A percentile compares a stretch with the other conserved stretches of the same genome.
Conservation (phyloP, 2,888 invertebrate genomes). For the Dione juno region DNA sequence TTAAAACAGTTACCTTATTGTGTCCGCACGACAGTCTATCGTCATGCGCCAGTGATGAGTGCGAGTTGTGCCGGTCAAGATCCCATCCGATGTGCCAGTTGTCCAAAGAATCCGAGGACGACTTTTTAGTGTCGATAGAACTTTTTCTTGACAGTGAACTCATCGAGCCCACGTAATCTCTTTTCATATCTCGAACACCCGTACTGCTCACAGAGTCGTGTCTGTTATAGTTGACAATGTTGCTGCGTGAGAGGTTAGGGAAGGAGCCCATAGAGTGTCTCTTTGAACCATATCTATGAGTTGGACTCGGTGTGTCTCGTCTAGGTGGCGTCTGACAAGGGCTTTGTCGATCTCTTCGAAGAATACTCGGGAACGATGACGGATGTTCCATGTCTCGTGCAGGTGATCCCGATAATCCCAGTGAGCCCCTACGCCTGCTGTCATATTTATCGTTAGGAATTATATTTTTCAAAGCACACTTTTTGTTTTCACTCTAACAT, state of each 20-base stretch:
- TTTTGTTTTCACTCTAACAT: slow-evolving; percentile 35
- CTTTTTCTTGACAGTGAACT: slow-evolving; percentile 78
- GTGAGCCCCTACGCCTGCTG: slow-evolving; percentile 84
- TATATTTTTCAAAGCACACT: slow-evolving; percentile 23
- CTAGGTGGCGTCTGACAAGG: slow-evolving; percentile 77
- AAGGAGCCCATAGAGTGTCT: slow-evolving; percentile 77
- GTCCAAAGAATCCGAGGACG: slow-evolving; percentile 89
- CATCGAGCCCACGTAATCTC: slow-evolving; percentile 80
- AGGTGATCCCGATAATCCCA: slow-evolving; percentile 83
- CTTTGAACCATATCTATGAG: slow-evolving; percentile 66
- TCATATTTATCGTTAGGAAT: slow-evolving; percentile 34
- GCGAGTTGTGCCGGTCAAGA: slow-evolving; percentile 85
- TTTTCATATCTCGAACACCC: slow-evolving; percentile 76
- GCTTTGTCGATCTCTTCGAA: slow-evolving; percentile 84
- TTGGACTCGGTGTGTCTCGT: slow-evolving; percentile 78
- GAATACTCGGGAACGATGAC: slow-evolving; percentile 87
- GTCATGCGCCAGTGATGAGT: slow-evolving; percentile 84
- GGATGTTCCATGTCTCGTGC: slow-evolving; percentile 87
- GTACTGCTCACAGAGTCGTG: slow-evolving; percentile 71
- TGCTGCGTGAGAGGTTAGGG: slow-evolving; percentile 69
- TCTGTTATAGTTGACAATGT: slow-evolving; percentile 72
- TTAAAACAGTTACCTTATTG: slow-evolving; percentile 67
- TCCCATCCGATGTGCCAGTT: slow-evolving; percentile 88
- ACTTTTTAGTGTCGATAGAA: slow-evolving; percentile 77
- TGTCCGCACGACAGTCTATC: slow-evolving; percentile 71